Conservation (phyloP, 2,113 vertebrate genomes). For the Pygoscelis adeliae region DNA sequence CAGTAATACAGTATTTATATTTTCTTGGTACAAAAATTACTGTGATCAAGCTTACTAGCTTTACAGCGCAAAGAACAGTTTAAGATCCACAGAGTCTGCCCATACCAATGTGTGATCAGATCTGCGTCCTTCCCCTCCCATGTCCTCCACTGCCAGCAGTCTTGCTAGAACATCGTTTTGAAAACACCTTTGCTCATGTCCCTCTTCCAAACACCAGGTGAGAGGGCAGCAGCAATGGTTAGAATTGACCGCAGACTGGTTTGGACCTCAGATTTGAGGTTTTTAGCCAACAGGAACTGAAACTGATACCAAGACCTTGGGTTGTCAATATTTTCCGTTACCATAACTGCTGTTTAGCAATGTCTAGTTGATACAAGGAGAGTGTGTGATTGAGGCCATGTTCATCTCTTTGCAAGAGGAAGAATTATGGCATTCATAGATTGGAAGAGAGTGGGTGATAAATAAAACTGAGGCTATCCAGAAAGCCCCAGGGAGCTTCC, state of each 20-base stretch:
- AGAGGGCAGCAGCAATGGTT: neutral
- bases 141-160: neutral
- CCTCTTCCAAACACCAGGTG: neutral
- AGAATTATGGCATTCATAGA: constrained; percentile 65
- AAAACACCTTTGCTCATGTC: accelerated
- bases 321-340: constrained; percentile 15
- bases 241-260: neutral
- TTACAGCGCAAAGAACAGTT: neutral
- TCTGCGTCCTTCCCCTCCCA: neutral
- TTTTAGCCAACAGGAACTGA: neutral
- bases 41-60: neutral
- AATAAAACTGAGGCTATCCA: constrained; percentile 70
- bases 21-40: neutral
- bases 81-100: neutral
- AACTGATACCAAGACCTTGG: neutral
- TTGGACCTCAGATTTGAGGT: neutral
- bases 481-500: constrained; percentile 69
- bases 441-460: constrained; percentile 68
- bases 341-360: constrained; percentile 36
- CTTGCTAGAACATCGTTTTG: neutral
- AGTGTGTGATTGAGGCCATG: constrained; percentile 36
- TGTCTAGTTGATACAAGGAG: neutral
- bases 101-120: accelerated
- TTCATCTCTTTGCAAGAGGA: constrained; percentile 47
- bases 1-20: neutral